A percentile compares a stretch with the other conserved stretches of the same genome.
phyloP scores from a whole-genome alignment of 2,888 invertebrate species.

The Acleris laterana region DNA sequence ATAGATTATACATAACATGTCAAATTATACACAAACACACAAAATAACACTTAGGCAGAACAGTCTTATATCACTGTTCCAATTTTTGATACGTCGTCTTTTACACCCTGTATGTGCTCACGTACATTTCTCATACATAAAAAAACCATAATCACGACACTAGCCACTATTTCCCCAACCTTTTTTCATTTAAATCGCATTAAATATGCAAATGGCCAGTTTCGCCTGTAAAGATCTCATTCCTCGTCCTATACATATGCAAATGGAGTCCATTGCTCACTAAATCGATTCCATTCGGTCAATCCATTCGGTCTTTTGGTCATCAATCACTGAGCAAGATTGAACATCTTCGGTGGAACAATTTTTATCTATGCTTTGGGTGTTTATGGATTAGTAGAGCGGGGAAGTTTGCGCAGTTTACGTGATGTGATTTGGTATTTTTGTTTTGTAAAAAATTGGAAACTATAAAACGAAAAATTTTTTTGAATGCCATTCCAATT shows the following conservation, averaged over 20 bases:
- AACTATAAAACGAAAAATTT: no score
- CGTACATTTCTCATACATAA: background rate
- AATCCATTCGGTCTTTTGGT: conserved; percentile 66
- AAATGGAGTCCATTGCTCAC: conserved; percentile 70
- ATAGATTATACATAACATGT: no score
- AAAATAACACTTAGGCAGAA: no score
- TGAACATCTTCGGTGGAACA: conserved; percentile 51
- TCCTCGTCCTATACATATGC: conserved; percentile 72
- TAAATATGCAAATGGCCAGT: conserved; percentile 40
- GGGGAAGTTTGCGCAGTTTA: no score
- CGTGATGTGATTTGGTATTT: no score
- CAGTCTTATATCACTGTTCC: no score
- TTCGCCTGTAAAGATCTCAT: conserved; percentile 47
- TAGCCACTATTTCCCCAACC: background rate
- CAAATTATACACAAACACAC: no score
- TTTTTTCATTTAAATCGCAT: conserved; percentile 18
- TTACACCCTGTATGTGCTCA: no score
- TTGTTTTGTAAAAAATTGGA: no score
- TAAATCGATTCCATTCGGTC: conserved; percentile 80
- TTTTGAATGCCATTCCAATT: no score
- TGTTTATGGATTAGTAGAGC: conserved; percentile 21
- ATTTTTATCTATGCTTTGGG: conserved; percentile 40
- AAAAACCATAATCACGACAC: no score
- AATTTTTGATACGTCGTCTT: no score
- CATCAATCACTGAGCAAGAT: conserved; percentile 77